Percentiles rank a stretch among this genome's conserved stretches.
These are phyloP conservation scores for Aplodontia rufa DNA, from an alignment of 2,113 vertebrate genomes.

Conservation along the genomic window DNA sequence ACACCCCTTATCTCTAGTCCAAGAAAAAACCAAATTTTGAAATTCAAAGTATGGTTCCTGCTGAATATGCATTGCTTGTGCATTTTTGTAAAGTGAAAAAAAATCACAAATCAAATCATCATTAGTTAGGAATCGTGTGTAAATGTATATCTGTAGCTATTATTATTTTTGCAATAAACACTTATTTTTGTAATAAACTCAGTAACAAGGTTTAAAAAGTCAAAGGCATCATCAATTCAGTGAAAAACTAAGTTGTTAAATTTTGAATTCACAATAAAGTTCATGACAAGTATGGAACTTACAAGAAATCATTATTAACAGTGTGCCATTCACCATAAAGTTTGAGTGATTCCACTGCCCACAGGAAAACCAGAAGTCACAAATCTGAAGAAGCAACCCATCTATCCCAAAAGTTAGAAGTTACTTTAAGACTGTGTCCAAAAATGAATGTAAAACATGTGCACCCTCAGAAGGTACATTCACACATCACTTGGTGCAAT, in stretches of 20 bases:
- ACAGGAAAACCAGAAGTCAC: not conserved
- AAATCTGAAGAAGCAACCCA: not conserved
- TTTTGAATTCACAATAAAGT: slow-evolving; percentile 14
- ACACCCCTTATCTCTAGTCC: not conserved
- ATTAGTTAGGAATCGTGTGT: not conserved
- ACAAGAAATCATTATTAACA: not conserved
- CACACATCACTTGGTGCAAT: not conserved
- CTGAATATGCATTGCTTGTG: not conserved
- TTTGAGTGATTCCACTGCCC: not conserved
- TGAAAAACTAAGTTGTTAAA: not conserved
- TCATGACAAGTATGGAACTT: not conserved
- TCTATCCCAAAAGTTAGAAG: not conserved
- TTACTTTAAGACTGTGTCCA: not conserved
- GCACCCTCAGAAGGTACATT: not conserved
- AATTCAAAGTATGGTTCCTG: not conserved
- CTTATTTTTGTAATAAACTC: not conserved
- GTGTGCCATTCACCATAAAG: not conserved
- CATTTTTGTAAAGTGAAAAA: not conserved
- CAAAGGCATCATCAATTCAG: not conserved
- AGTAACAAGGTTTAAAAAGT: not conserved
- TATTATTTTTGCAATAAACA: slow-evolving; percentile 7
- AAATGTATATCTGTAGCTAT: not conserved
- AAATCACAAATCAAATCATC: not conserved
- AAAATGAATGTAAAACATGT: not conserved
- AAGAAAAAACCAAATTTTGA: not conserved